Base-by-base conservation (phyloP, 1,140 invertebrate genomes). In the Pachyrhynchus sulphureomaculatus region DNA sequence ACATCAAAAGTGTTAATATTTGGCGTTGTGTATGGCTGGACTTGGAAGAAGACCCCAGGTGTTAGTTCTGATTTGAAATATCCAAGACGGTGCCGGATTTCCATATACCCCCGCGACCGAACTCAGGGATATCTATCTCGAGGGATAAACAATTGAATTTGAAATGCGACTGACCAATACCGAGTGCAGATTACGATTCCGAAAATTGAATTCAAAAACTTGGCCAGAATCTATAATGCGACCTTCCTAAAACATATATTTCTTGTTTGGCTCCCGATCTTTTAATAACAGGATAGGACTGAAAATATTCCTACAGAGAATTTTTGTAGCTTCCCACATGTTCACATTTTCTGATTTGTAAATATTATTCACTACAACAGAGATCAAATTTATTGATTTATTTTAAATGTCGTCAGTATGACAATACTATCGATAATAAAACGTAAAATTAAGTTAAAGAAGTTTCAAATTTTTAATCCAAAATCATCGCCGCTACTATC, bases 191-290 rank as follows among this genome's bases (percentile, higher is more conserved):
- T 75, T 72, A 74, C 67, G 72, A 69, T 68, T 68, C 65, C 68
- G 74, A 76, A 75, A 76, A 76, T 76, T 76, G 74, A 76, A 76
- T 76, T 76, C 73, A 76, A 76, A 76, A 75, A 76, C 74, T 75
- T 70, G 72, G 64, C 69, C 70, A 57, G 74, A 76, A 76, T 76
- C 72, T 73, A 75, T 75, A 76, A 76, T 75, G 72, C 69, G 66
- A 63, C 66, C 66, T 68, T 59, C 62, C 54, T 56, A 54, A 71
- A 67, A 74, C 67, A 72, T 71, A 73, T 73, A 72, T 74, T 65
- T 70, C 66, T 70, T 70, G 61, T 54, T 72, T 68, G 71, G 66
- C 69, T 64, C 64, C 24, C 49, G 62, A 55, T 65, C 44, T 54
- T 65, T 45, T 42, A 17, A 23, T 29, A 10, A 10, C 60, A 62